Percentiles rank a stretch among this genome's conserved stretches.
Evolutionary conservation across 2,113 vertebrate genomes (phyloP).

Genomic region (Cyanocitta stelleri): DNA sequence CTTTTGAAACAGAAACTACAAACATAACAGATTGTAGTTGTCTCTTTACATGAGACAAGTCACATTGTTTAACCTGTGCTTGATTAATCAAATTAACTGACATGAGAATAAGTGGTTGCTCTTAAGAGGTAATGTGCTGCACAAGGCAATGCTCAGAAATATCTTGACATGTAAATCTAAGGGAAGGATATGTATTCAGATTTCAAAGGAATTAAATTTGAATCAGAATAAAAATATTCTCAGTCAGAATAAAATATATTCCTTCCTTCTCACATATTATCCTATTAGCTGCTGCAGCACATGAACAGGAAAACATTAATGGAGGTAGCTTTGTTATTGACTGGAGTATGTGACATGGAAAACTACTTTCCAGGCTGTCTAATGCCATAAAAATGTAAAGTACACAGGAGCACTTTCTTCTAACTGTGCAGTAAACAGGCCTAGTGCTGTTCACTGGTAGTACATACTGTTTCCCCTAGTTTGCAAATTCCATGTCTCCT

Average conservation of each 20-base stretch:
- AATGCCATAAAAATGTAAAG: not conserved
- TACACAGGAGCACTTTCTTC: not conserved
- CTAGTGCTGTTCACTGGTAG: not conserved
- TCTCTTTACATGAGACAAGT: not conserved
- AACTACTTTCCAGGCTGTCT: not conserved
- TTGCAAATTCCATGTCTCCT: not conserved
- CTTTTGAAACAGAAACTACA: not conserved
- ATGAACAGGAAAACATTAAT: not conserved
- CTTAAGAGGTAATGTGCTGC: not conserved
- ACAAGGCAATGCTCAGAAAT: not conserved
- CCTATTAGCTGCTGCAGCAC: not conserved
- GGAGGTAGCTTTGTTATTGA: not conserved
- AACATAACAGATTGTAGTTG: conserved; percentile 24
- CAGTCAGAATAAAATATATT: not conserved
- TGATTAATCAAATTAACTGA: conserved; percentile 36
- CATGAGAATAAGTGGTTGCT: not conserved
- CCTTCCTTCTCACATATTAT: not conserved
- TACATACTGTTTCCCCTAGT: not conserved
- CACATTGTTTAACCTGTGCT: not conserved
- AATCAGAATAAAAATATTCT: not conserved
- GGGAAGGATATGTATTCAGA: not conserved
- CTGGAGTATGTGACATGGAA: not conserved
- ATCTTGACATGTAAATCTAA: not conserved
- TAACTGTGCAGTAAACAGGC: not conserved
- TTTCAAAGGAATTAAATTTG: not conserved